Conservation (phyloP, 2,888 invertebrate genomes). For the Microctonus hyperodae region DNA sequence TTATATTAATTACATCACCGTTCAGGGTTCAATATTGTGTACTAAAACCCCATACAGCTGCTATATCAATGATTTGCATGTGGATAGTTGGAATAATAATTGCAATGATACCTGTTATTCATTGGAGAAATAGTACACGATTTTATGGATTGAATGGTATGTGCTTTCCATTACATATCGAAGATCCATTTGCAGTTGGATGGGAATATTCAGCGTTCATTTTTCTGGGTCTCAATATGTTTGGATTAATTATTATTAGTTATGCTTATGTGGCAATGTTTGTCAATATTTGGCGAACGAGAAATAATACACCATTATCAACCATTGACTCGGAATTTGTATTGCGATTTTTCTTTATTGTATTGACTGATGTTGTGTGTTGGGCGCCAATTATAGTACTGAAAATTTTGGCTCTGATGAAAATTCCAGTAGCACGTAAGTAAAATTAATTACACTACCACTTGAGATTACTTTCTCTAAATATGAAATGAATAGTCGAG, state of each 20-base stretch:
- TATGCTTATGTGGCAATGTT: constrained; percentile 71
- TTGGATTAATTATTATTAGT: constrained; percentile 65
- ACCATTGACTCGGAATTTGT: constrained; percentile 72
- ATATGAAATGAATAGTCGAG: too few relatives aligned
- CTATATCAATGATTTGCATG: constrained; percentile 65
- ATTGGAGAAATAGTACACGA: constrained; percentile 68
- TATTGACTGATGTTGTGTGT: constrained; percentile 74
- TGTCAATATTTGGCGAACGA: constrained; percentile 70
- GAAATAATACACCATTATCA: constrained; percentile 68
- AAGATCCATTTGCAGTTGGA: constrained; percentile 71
- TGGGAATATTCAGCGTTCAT: constrained; percentile 78
- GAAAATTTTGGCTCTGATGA: constrained; percentile 69
- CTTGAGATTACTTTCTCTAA: too few relatives aligned
- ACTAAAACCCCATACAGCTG: constrained; percentile 67
- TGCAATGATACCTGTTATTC: constrained; percentile 68
- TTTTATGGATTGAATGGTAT: constrained; percentile 75
- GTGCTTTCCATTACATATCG: constrained; percentile 76
- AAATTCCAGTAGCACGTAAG: constrained; percentile 63
- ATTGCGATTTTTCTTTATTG: constrained; percentile 74
- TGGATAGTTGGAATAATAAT: constrained; percentile 70
- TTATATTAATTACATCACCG: constrained; percentile 70
- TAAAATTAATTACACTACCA: constrained; percentile 17
- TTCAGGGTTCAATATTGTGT: constrained; percentile 67
- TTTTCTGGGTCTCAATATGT: constrained; percentile 72
- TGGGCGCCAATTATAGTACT: constrained; percentile 75